Evolutionary conservation across 2,113 vertebrate species (phyloP).

Genomic region (Amphilophus citrinellus): DNA sequence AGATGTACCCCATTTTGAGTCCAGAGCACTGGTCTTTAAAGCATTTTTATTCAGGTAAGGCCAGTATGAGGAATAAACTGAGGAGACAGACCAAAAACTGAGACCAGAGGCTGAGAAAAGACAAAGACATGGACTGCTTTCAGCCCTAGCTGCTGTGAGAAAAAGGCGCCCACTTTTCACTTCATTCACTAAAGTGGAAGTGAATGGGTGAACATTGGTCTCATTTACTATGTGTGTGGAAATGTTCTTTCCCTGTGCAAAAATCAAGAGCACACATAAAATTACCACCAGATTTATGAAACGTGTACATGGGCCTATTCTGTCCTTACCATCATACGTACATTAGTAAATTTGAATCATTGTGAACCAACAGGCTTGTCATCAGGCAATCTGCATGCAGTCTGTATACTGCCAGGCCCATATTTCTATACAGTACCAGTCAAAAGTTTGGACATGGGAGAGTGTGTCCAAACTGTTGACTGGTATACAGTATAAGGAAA

Average conservation of each 20-base stretch:
- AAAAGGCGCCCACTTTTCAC: conserved; percentile 26
- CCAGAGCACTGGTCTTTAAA: conserved; percentile 40
- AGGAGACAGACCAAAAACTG: conserved; percentile 5
- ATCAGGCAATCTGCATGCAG: not conserved
- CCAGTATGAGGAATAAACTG: not conserved
- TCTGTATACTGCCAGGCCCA: not conserved
- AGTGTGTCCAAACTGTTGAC: too few species aligned
- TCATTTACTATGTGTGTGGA: not conserved
- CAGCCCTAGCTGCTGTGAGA: conserved; percentile 10
- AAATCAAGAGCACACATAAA: not conserved
- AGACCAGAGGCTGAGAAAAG: conserved; percentile 31
- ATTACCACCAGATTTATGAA: not conserved
- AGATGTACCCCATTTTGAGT: conserved; percentile 29
- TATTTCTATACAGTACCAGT: not conserved
- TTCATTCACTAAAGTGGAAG: conserved; percentile 32
- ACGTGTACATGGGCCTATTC: not conserved
- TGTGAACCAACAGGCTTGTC: not conserved
- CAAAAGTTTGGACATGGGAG: too few species aligned
- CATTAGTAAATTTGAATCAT: not conserved
- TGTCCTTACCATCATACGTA: not conserved
- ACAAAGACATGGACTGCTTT: not conserved
- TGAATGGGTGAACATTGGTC: conserved; percentile 42
- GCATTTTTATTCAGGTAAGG: conserved; percentile 13
- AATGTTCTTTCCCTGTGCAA: not conserved
- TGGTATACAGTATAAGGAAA: not conserved